phyloP scores from a whole-genome alignment of 2,113 vertebrate species.

The Muntiacus muntjak region DNA sequence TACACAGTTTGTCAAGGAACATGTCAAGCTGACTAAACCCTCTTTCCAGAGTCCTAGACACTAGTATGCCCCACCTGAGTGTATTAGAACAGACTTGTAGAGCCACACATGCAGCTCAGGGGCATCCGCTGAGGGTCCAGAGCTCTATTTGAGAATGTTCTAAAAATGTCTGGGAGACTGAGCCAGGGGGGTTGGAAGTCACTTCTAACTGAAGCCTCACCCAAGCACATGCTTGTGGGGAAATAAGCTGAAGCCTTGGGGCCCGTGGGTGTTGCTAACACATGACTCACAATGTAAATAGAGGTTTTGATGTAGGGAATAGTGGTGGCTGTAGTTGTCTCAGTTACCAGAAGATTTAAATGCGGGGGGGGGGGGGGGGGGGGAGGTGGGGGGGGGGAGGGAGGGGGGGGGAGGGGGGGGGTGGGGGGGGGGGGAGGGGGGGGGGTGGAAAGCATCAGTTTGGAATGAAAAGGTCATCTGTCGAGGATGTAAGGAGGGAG shows the following conservation, averaged over 20 bases:
- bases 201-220: background rate
- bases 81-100: background rate
- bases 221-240: background rate
- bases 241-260: background rate
- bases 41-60: background rate
- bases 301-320: background rate
- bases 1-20: background rate
- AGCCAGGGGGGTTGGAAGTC: background rate
- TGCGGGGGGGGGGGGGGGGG: no score
- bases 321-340: background rate
- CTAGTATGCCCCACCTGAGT: background rate
- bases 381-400: no score
- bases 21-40: background rate
- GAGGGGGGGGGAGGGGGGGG: accelerated
- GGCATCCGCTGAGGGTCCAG: background rate
- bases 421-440: no score
- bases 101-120: background rate
- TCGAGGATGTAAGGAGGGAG: background rate
- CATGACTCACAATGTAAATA: background rate
- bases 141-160: background rate
- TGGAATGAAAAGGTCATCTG: background rate
- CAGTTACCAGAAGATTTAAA: background rate
- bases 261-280: background rate
- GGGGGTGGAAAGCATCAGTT: background rate
- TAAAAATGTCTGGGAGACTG: background rate